These are phyloP conservation scores for Pelecanus crispus DNA, from an alignment of 2,113 vertebrate species.

Conservation along the genomic window DNA sequence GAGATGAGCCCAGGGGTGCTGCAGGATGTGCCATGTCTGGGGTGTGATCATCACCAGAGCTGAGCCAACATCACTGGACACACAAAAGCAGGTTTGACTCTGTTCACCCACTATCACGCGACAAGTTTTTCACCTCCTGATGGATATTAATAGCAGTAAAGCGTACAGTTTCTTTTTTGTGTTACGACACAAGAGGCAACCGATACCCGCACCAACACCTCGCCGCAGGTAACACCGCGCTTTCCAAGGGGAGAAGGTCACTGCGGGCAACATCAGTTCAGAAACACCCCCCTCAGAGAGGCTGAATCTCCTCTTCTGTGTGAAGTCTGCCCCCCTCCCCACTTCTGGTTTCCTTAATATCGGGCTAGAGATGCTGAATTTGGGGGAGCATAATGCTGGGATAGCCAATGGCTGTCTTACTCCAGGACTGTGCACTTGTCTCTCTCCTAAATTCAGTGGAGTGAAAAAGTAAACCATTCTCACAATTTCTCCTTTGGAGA, in stretches of 20 bases:
- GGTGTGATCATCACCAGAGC: not conserved
- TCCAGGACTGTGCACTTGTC: not conserved
- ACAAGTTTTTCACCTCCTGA: not conserved
- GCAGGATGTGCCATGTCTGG: not conserved
- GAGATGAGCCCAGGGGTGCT: not conserved
- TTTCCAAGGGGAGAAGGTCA: not conserved
- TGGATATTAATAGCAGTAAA: not conserved
- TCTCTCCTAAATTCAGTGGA: not conserved
- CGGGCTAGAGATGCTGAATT: not conserved
- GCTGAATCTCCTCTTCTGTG: not conserved
- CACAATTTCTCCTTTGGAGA: not conserved
- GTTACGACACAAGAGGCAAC: not conserved
- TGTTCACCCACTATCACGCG: not conserved
- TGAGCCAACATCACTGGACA: not conserved
- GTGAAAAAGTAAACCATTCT: not conserved
- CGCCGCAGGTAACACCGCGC: accelerated
- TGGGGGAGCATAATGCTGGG: not conserved
- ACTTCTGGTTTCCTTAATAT: not conserved
- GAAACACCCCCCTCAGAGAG: not conserved
- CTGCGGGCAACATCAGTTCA: not conserved
- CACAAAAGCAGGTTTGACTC: not conserved
- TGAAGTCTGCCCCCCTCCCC: not conserved
- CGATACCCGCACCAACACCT: not conserved
- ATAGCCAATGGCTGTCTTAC: not conserved
- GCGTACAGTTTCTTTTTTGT: not conserved